These are phyloP conservation scores for Phycodurus eques DNA, from an alignment of 2,113 vertebrate species.

Conservation along the genomic window DNA sequence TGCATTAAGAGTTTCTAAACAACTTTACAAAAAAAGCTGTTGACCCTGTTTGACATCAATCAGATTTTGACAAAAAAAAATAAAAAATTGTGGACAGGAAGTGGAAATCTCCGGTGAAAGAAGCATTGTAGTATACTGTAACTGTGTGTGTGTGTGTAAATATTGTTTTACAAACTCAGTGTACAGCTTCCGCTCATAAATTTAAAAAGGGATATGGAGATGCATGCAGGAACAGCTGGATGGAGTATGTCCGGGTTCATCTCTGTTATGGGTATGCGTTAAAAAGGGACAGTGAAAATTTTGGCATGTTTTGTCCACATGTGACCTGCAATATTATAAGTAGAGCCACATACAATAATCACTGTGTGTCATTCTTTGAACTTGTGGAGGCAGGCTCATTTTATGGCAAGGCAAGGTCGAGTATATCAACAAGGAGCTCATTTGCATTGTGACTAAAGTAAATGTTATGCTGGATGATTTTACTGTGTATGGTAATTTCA, in stretches of 20 bases:
- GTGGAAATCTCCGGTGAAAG: background rate
- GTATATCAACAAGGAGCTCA: conserved; percentile 8
- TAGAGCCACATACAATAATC: conserved; percentile 34
- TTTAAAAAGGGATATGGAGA: background rate
- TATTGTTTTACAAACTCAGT: background rate
- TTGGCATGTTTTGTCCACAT: conserved; percentile 48
- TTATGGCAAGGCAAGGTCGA: conserved; percentile 9
- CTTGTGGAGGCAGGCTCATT: conserved; percentile 2
- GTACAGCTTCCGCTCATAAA: background rate
- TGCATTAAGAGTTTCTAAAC: background rate
- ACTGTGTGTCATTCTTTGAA: conserved; percentile 1
- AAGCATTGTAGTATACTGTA: background rate
- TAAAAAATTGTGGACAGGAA: background rate
- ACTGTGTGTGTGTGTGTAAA: background rate
- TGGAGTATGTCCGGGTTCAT: conserved; percentile 26
- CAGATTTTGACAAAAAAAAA: background rate
- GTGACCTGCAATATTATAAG: conserved; percentile 13
- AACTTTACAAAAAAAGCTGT: conserved; percentile 4
- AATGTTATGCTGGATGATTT: conserved; percentile 34
- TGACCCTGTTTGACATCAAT: conserved; percentile 6
- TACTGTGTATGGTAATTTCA: conserved; percentile 7
- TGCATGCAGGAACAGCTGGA: conserved; percentile 6
- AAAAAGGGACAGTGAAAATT: conserved; percentile 43
- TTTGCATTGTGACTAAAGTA: conserved; percentile 14
- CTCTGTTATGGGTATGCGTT: conserved; percentile 33